A percentile compares a stretch with the other conserved stretches of the same genome.
Conservation (phyloP, 2,113 vertebrate species). For the Plecotus auritus region DNA sequence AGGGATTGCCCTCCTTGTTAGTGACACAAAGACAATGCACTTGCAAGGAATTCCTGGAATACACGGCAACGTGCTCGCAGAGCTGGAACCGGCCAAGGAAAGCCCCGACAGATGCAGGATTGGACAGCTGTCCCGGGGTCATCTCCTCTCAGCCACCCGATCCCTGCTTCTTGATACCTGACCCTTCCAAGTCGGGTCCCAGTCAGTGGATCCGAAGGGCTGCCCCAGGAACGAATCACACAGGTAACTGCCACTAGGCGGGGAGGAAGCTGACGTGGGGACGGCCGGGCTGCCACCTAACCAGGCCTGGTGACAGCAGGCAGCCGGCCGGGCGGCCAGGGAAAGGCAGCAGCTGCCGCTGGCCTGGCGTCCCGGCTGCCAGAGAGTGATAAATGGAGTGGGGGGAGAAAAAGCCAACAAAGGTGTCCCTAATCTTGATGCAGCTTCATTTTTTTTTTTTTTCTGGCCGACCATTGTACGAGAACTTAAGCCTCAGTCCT, state of each 20-base stretch:
- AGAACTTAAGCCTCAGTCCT: conserved; percentile 52
- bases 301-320: conserved; percentile 61
- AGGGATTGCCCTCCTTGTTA: background rate
- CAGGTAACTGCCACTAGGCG: background rate
- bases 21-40: background rate
- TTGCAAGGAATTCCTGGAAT: background rate
- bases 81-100: background rate
- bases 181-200: conserved; percentile 6
- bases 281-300: background rate
- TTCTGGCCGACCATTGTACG: conserved; percentile 37
- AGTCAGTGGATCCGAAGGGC: background rate
- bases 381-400: conserved; percentile 63
- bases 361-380: conserved; percentile 56
- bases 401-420: conserved; percentile 33
- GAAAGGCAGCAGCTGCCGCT: conserved; percentile 68
- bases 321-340: conserved; percentile 54
- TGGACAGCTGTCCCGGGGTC: background rate
- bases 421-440: conserved; percentile 67
- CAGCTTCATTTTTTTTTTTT: conserved; percentile 31
- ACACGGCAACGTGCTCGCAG: background rate
- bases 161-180: conserved; percentile 15
- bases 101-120: background rate
- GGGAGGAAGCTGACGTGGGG: background rate
- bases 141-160: conserved; percentile 13
- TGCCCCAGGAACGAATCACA: background rate